Percentiles rank a stretch among this genome's conserved stretches.
These are phyloP conservation scores for Protophormia terraenovae DNA, from an alignment of 2,888 invertebrate species.

Conservation along the genomic window DNA sequence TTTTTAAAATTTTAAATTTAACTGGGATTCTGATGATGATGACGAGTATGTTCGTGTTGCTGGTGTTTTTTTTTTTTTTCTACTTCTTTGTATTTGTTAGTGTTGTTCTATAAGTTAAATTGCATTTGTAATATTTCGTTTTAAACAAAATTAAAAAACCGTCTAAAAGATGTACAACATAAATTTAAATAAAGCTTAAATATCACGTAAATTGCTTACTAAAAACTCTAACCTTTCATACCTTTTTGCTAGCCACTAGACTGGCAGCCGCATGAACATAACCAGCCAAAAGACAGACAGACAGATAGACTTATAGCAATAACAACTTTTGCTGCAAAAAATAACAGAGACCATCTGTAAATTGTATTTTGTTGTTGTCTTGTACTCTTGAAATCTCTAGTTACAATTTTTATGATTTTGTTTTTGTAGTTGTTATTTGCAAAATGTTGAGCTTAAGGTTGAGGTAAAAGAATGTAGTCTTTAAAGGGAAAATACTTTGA, in stretches of 20 bases:
- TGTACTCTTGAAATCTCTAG: slow-evolving; percentile 22
- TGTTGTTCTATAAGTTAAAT: slow-evolving; percentile 49
- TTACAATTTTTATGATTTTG: slow-evolving; percentile 37
- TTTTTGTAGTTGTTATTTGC: background rate
- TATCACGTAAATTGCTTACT: slow-evolving; percentile 67
- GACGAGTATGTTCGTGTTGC: slow-evolving; percentile 60
- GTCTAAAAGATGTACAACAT: slow-evolving; percentile 64
- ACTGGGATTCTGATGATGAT: slow-evolving; percentile 33
- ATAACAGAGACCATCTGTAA: slow-evolving; percentile 38
- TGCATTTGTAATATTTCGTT: slow-evolving; percentile 66
- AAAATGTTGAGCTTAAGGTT: background rate
- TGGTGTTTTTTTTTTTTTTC: background rate
- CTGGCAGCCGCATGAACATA: slow-evolving; percentile 21
- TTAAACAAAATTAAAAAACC: slow-evolving; percentile 62
- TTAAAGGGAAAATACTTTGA: too few species aligned
- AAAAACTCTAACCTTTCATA: slow-evolving; percentile 66
- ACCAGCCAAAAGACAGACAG: slow-evolving; percentile 17
- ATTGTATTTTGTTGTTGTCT: slow-evolving; percentile 42
- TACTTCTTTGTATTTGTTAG: too few species aligned
- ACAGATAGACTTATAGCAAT: background rate
- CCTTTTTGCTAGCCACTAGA: slow-evolving; percentile 31
- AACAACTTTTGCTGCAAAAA: background rate
- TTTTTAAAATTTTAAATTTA: background rate
- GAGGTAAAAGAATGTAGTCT: background rate
- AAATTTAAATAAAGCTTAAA: slow-evolving; percentile 68